Conservation (phyloP, 2,797 vertebrate genomes). For the Siniperca obscura region DNA sequence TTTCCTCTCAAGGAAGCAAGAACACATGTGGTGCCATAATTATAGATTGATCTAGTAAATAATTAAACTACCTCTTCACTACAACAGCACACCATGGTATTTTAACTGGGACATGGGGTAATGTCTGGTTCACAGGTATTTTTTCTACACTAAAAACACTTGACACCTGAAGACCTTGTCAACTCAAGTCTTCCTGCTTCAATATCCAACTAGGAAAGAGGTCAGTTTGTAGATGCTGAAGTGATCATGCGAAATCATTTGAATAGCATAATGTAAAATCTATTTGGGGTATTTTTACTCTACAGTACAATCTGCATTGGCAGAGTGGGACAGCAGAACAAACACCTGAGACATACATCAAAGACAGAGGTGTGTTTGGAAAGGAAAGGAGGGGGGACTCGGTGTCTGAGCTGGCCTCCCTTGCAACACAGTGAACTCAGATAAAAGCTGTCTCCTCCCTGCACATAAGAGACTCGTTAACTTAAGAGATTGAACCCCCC, state of each 20-base stretch:
- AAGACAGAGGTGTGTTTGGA: conserved; percentile 64
- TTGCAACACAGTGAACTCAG: conserved; percentile 60
- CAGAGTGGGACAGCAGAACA: conserved; percentile 24
- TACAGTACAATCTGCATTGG: neutral
- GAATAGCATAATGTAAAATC: neutral
- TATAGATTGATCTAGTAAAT: neutral
- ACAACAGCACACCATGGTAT: neutral
- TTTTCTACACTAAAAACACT: neutral
- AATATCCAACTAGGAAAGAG: neutral
- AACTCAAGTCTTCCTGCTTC: neutral
- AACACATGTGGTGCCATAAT: neutral
- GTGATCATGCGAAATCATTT: neutral
- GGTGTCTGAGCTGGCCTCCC: conserved; percentile 62
- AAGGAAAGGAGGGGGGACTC: conserved; percentile 21
- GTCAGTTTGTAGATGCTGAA: neutral
- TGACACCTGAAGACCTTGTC: neutral
- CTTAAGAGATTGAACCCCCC: conserved; percentile 57
- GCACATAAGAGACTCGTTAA: conserved; percentile 74
- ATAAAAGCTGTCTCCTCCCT: conserved; percentile 81
- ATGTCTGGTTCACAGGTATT: neutral
- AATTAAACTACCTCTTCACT: neutral
- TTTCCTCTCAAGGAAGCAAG: neutral
- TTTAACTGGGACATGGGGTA: neutral
- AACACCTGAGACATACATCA: conserved; percentile 77
- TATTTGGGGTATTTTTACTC: neutral